Evolutionary conservation across 2,113 vertebrate species (phyloP).

Genomic region (Hiodon alosoides): DNA sequence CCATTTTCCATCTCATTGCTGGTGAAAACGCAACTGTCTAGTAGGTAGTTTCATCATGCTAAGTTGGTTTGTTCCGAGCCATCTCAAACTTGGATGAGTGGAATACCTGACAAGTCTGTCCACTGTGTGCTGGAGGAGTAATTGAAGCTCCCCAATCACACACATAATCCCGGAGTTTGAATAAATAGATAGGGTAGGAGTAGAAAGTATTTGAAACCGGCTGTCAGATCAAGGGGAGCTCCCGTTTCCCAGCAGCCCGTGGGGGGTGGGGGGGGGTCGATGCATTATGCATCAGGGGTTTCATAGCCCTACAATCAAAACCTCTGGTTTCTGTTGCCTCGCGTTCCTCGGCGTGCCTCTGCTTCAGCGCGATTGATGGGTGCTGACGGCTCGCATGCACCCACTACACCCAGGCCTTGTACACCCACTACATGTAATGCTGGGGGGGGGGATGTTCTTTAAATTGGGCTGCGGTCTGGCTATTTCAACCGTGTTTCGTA

Average conservation of each 20-base stretch:
- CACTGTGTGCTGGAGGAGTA: no score
- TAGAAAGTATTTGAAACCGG: background rate
- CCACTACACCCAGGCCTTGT: no score
- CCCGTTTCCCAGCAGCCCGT: background rate
- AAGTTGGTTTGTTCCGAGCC: background rate
- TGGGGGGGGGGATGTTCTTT: no score
- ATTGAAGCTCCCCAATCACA: no score
- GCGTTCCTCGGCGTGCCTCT: background rate
- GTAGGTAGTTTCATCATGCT: background rate
- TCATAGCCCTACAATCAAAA: background rate
- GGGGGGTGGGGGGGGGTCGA: background rate
- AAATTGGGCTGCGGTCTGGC: no score
- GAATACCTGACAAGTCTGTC: background rate
- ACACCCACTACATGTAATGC: no score
- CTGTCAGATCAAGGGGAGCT: background rate
- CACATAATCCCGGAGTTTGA: background rate
- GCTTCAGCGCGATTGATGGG: no score
- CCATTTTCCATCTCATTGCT: background rate
- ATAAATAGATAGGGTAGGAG: background rate
- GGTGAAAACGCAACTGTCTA: background rate
- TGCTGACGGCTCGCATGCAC: background rate
- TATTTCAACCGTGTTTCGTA: no score
- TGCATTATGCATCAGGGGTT: background rate
- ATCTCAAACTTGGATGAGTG: background rate
- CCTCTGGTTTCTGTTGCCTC: background rate